phyloP scores from a whole-genome alignment of 2,888 invertebrate species.

The Amblyteles armatorius region DNA sequence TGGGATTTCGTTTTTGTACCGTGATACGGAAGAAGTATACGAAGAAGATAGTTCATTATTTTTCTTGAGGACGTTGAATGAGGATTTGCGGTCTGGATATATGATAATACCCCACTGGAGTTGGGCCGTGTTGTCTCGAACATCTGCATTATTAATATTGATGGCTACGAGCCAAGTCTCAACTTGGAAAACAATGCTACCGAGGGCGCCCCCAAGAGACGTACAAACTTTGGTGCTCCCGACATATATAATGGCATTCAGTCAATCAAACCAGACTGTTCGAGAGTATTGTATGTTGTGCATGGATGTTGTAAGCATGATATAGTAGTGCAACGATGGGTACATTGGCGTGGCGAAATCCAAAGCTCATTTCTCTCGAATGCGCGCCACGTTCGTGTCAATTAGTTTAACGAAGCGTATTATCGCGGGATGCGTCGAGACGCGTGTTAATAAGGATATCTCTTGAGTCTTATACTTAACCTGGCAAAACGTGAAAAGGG shows the following conservation, averaged over 20 bases:
- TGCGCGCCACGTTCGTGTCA: constrained; percentile 47
- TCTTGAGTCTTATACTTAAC: constrained; percentile 39
- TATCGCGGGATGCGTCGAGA: constrained; percentile 59
- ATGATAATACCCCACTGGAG: constrained; percentile 20
- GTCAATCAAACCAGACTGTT: constrained; percentile 56
- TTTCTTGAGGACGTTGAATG: not conserved
- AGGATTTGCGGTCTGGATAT: constrained; percentile 37
- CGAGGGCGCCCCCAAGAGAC: constrained; percentile 27
- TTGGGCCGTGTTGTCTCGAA: constrained; percentile 43
- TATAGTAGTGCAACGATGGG: constrained; percentile 2
- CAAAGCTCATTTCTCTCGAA: constrained; percentile 28
- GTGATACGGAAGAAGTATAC: not conserved
- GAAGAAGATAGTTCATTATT: constrained; percentile 9
- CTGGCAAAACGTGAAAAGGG: constrained; percentile 15
- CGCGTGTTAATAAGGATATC: constrained; percentile 58
- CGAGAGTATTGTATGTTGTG: constrained; percentile 30
- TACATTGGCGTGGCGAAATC: constrained; percentile 2
- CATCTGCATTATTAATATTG: constrained; percentile 63
- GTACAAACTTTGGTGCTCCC: constrained; percentile 56
- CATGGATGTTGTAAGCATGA: constrained; percentile 8
- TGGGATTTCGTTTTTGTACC: not conserved
- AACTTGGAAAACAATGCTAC: constrained; percentile 56
- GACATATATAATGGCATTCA: constrained; percentile 59
- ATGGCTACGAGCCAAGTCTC: constrained; percentile 59
- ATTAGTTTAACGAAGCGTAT: constrained; percentile 63